Conservation (phyloP, 1,140 invertebrate species). For the Hesperophylax magnus region DNA sequence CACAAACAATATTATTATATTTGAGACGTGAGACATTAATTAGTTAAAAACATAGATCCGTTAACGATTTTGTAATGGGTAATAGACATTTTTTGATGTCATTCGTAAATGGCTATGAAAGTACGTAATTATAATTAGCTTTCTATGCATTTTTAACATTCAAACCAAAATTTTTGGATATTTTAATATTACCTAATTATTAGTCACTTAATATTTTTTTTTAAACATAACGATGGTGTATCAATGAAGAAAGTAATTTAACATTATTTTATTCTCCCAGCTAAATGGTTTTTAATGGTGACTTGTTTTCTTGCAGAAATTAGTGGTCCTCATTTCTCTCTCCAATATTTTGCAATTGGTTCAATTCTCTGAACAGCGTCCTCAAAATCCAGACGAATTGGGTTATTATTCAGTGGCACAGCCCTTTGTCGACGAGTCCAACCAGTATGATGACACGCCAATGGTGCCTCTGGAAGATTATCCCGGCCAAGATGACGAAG, state of each 20-base stretch:
- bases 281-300: not conserved
- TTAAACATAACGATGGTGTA: not conserved
- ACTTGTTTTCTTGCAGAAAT: constrained; percentile 10
- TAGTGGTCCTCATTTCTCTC: not conserved
- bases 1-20: not conserved
- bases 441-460: constrained; percentile 2
- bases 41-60: no score
- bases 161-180: not conserved
- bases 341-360: constrained; percentile 4
- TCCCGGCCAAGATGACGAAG: not conserved
- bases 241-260: not conserved
- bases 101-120: not conserved
- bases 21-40: not conserved
- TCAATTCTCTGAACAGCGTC: not conserved
- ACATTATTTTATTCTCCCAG: not conserved
- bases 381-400: constrained; percentile 2
- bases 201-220: not conserved
- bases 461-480: not conserved
- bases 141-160: not conserved
- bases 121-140: not conserved
- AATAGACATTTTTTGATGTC: no score
- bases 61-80: no score
- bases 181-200: not conserved
- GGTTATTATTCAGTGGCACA: not conserved
- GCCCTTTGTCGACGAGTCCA: not conserved